phyloP scores from a whole-genome alignment of 2,113 vertebrate genomes.

The Tragelaphus scriptus region DNA sequence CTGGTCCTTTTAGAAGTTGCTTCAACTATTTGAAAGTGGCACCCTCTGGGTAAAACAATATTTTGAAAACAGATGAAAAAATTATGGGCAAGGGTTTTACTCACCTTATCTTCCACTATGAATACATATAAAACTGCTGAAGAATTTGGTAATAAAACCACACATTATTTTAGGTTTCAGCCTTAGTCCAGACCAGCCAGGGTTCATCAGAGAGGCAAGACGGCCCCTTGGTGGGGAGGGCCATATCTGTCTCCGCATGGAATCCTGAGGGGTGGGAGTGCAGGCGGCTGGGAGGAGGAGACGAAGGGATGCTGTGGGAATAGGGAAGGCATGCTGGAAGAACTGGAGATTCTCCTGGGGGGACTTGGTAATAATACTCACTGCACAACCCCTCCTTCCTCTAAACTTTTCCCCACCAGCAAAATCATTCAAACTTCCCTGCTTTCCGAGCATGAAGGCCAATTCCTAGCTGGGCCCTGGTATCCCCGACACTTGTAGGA shows the following conservation, averaged over 20 bases:
- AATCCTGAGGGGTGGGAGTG: background rate
- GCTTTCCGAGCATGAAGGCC: background rate
- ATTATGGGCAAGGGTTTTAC: constrained; percentile 32
- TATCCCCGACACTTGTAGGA: rapidly evolving
- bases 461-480: background rate
- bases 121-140: constrained; percentile 33
- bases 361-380: background rate
- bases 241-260: background rate
- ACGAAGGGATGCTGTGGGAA: rapidly evolving
- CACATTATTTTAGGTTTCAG: background rate
- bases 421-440: background rate
- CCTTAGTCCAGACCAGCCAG: background rate
- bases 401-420: background rate
- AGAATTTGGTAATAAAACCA: constrained; percentile 50
- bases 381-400: rapidly evolving
- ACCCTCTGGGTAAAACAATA: constrained; percentile 65
- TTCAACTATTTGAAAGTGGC: constrained; percentile 24
- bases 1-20: background rate
- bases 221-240: background rate
- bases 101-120: constrained; percentile 55
- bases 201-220: background rate
- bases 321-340: background rate
- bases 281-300: rapidly evolving
- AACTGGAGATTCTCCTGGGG: too few relatives aligned
- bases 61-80: constrained; percentile 64